Base-by-base conservation (phyloP, 2,797 vertebrate genomes). In the Gouania willdenowi region DNA sequence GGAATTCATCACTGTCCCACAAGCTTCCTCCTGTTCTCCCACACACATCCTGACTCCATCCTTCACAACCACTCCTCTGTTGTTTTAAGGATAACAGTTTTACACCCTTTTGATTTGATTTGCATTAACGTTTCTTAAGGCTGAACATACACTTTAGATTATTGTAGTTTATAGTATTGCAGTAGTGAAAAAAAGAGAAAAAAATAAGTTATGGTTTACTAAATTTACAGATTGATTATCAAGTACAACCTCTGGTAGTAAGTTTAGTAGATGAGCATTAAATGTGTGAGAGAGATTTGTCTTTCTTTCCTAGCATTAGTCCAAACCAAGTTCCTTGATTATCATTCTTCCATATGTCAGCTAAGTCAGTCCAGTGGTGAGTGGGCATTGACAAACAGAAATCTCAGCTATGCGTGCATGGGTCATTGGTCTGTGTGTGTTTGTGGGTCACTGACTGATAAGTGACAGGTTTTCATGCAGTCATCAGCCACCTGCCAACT, bases 21-120 rank as follows among this genome's bases (percentile, higher is more conserved):
- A 56, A 20, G 35, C 55, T 54, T 52, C 45, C 59, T 48, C 42
- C 57, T 41, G 11, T 40, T 9, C 50, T 58, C 60, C 66, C 38
- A 50, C 75, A 27, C 55, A 71, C 51, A 57, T 68, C 66, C 61
- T 61, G 41, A 54, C 52, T 60, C 55, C 49, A 10, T 10, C 10
- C 58, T 45, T 46, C 43, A 71, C 51, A 42, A 59, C 56, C 7
- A 48, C 50, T 51, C 51, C n/a, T n/a, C n/a, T n/a, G n/a, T n/a
- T n/a, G n/a, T 45, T 34, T 51, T 25, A 50, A 50, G 47, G 20
- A 37, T 48, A 48, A 50, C 45, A 50, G 59, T 19, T 19, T 31
- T 36, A 42, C 16, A 37, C 61, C 42, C 35, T 28, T 41, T 26
- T 3, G 21, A 27, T 25, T 55, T 33, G 32, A 28, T 25, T 52